phyloP scores from a whole-genome alignment of 2,888 invertebrate species.

The Prenolepis imparis region DNA sequence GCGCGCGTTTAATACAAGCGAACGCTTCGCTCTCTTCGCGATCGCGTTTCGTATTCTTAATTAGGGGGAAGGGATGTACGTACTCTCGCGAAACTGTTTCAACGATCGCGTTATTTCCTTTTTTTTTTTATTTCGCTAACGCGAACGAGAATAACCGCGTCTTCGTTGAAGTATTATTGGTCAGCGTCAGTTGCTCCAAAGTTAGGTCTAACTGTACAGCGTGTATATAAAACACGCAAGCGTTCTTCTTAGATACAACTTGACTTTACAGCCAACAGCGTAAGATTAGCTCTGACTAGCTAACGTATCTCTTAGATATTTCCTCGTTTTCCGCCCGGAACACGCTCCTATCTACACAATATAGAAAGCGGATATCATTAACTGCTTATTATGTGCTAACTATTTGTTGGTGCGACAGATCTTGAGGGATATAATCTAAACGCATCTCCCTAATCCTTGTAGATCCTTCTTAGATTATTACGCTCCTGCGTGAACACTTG shows the following conservation, averaged over 20 bases:
- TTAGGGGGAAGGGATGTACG: constrained; percentile 37
- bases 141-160: constrained; percentile 33
- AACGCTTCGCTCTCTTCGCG: constrained; percentile 12
- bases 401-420: constrained; percentile 48
- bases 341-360: constrained; percentile 41
- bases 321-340: constrained; percentile 18
- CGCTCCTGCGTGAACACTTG: constrained; percentile 25
- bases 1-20: neutral
- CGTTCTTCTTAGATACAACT: constrained; percentile 26
- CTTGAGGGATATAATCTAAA: constrained; percentile 31
- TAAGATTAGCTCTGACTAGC: constrained; percentile 39
- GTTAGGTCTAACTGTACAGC: constrained; percentile 37
- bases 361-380: constrained; percentile 52
- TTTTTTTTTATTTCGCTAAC: neutral
- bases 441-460: constrained; percentile 28
- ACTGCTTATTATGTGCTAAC: constrained; percentile 50
- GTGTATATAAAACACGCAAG: constrained; percentile 24
- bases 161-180: constrained; percentile 43
- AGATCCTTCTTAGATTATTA: constrained; percentile 32
- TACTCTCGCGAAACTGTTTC: constrained; percentile 38
- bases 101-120: constrained; percentile 30
- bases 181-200: constrained; percentile 44
- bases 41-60: constrained; percentile 45
- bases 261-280: constrained; percentile 41
- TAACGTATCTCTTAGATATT: constrained; percentile 29